phyloP scores from a whole-genome alignment of 2,797 vertebrate species.

The Anableps anableps region DNA sequence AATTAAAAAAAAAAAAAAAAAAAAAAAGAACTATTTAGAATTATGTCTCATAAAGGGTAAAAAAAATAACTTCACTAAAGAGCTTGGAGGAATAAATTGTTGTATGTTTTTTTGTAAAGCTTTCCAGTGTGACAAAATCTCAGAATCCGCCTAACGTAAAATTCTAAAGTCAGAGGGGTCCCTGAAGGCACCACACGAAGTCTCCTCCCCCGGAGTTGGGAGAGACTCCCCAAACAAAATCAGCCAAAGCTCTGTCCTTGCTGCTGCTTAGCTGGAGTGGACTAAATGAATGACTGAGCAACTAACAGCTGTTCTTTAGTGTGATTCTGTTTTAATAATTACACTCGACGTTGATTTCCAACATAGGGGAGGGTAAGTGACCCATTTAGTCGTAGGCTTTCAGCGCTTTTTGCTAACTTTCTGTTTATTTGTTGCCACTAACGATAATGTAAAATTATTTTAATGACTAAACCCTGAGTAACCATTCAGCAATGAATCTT shows the following conservation, averaged over 20 bases:
- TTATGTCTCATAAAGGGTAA: not conserved
- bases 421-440: not conserved
- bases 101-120: too few relatives aligned
- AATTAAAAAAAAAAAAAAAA: too few relatives aligned
- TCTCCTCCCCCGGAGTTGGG: slow-evolving; percentile 33
- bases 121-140: not conserved
- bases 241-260: slow-evolving; percentile 1
- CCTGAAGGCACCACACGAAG: slow-evolving; percentile 52
- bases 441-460: not conserved
- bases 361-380: slow-evolving; percentile 47
- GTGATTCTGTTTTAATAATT: not conserved
- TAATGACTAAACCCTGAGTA: not conserved
- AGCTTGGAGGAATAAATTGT: not conserved
- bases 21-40: not conserved
- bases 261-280: not conserved
- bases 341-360: not conserved
- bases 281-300: not conserved
- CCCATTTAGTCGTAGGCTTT: not conserved
- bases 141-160: not conserved
- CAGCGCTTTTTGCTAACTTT: not conserved
- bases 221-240: slow-evolving; percentile 36
- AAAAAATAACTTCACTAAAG: not conserved
- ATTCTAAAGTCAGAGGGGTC: slow-evolving; percentile 21
- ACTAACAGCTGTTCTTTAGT: not conserved
- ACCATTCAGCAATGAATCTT: not conserved